Evolutionary conservation across 2,113 vertebrate genomes (phyloP).

Genomic region (Microtus richardsoni): DNA sequence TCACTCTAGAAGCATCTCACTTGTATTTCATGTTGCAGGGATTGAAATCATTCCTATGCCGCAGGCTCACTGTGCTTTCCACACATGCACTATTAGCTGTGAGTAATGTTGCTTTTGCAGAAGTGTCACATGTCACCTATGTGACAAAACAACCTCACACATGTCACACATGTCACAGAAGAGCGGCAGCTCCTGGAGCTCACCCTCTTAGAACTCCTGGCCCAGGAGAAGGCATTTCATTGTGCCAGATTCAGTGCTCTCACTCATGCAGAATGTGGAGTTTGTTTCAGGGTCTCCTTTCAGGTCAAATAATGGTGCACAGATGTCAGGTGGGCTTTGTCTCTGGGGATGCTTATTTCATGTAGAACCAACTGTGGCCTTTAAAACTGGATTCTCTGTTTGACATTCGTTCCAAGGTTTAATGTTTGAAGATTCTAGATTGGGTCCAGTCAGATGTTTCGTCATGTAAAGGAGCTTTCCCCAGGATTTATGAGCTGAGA

Average conservation of each 20-base stretch:
- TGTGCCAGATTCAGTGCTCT: background rate
- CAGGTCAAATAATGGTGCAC: background rate
- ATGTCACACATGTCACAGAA: background rate
- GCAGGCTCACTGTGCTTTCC: background rate
- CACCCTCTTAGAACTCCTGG: background rate
- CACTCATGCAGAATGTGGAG: background rate
- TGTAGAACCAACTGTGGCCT: background rate
- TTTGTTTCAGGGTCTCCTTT: constrained; percentile 26
- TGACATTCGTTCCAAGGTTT: background rate
- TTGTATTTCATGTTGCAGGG: background rate
- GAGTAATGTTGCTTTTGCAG: background rate
- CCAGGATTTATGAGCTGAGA: too few species aligned
- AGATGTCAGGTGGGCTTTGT: background rate
- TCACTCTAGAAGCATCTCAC: background rate
- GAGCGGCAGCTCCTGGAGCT: background rate
- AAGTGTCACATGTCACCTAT: background rate
- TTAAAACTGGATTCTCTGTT: background rate
- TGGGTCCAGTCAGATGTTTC: background rate
- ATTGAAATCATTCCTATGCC: background rate
- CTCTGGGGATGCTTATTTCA: background rate
- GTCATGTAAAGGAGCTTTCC: background rate
- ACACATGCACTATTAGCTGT: background rate
- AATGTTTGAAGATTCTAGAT: background rate
- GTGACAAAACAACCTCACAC: background rate
- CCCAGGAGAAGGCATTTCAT: background rate